Evolutionary conservation across 30 jellyfish, hydroid and myxozoan species (phyloP), one percentile per base, ranked within the genome.

Genomic region (Rhopilema esculentum): DNA sequence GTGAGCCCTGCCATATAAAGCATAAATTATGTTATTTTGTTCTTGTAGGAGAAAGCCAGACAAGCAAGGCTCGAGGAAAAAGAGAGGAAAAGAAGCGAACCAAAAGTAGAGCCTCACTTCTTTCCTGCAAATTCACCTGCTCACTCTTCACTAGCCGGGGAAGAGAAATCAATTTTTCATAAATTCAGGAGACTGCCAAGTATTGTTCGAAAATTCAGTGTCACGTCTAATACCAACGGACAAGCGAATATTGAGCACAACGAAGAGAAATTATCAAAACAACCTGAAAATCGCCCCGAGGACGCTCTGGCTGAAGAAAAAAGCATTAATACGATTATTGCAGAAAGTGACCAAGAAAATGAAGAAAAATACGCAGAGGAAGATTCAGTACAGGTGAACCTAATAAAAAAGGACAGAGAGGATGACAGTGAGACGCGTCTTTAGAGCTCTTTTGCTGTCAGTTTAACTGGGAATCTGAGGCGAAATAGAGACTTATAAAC

Each of bases 11-110:
- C n/a, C n/a, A n/a, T n/a, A n/a, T n/a, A n/a, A n/a, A n/a, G n/a
- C 27, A 27, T 31, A 4, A 9, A 16, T 27, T 31, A n/a, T 27
- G 15, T 75, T 15, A 9, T 19, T 1, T 28, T 16, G 0, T 16
- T 40, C 50, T 19, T 57, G 19, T 77, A 89, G 97, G 97, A 89
- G 70, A 80, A 89, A 53, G 97, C 89, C 4, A 80, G 97, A 63
- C 97, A 89, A 50, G 97, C 97, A 27, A 72, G 97, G 51, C 53
- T 81, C 25, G 91, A 81, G 30, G 97, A 89, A 77, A 82, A 72
- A 29, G 92, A 89, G 33, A 82, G 66, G 49, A 29, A 84, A 52
- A 75, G 71, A 31, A 70, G 50, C 71, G 87, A 84, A 64, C 92
- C 83, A 20, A 65, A 32, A 27, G 26, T 30, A 50, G 74, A 40